These are phyloP conservation scores for Drosophila melanica DNA, from an alignment of 1,140 invertebrate genomes.

Conservation along the genomic window DNA sequence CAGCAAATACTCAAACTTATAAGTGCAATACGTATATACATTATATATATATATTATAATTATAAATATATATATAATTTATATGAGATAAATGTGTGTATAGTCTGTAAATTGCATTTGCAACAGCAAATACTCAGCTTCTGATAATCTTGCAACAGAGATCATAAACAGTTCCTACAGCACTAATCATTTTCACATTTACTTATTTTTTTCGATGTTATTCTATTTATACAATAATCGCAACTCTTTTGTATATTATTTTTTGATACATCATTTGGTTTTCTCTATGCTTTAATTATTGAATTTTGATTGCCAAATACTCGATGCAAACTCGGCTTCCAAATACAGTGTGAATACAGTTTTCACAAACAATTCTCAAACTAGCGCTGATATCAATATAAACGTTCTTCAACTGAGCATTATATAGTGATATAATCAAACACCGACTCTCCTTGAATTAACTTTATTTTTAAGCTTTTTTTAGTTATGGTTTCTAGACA, in stretches of 20 bases:
- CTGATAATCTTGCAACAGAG: constrained; percentile 15
- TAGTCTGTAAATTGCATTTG: constrained; percentile 30
- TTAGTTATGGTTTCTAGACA: background rate
- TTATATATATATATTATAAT: constrained; percentile 1
- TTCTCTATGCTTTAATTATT: background rate
- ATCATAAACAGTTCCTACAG: constrained; percentile 18
- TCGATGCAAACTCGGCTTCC: background rate
- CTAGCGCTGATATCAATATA: background rate
- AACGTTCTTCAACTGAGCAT: background rate
- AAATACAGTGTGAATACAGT: constrained; percentile 7
- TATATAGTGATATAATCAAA: background rate
- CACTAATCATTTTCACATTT: constrained; percentile 33
- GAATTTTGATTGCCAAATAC: constrained; percentile 12
- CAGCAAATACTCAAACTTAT: constrained; percentile 6
- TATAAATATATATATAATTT: constrained; percentile 4
- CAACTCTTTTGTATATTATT: background rate
- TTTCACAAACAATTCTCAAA: constrained; percentile 10
- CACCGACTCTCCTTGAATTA: background rate
- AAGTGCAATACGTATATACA: constrained; percentile 15
- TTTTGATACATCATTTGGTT: background rate
- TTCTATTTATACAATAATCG: constrained; percentile 3
- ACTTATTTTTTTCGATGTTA: constrained; percentile 11
- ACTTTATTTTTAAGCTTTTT: background rate
- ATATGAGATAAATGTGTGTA: constrained; percentile 22
- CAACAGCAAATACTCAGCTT: constrained; percentile 8